Conservation (phyloP, 2,888 invertebrate species). For the Sinopyrophorus schimmeli region DNA sequence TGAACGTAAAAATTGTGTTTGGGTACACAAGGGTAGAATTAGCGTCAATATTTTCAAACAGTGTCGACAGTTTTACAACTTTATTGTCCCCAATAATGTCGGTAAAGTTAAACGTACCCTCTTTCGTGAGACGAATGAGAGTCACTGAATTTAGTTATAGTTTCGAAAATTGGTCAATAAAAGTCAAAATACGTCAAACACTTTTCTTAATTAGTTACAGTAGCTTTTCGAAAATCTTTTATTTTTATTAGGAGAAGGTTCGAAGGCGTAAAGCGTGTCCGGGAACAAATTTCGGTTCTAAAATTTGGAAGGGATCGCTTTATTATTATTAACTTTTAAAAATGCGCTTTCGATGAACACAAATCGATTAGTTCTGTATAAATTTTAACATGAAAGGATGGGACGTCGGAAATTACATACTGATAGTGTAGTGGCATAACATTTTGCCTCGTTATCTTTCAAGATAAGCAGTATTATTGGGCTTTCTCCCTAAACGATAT, state of each 20-base stretch:
- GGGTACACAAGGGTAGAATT: constrained; percentile 17
- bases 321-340: too few species aligned
- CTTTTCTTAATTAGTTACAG: constrained; percentile 37
- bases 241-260: background rate
- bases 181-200: constrained; percentile 39
- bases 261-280: background rate
- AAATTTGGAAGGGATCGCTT: too few species aligned
- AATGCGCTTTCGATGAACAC: too few species aligned
- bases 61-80: constrained; percentile 46
- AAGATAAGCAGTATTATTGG: constrained; percentile 25
- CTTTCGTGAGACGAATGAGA: constrained; percentile 29
- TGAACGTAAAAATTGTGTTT: background rate
- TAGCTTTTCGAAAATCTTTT: constrained; percentile 25
- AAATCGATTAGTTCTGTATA: too few species aligned
- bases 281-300: too few species aligned
- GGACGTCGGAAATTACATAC: too few species aligned
- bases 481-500: constrained; percentile 23
- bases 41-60: constrained; percentile 43
- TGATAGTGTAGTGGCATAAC: constrained; percentile 19
- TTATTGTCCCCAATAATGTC: constrained; percentile 40
- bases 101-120: constrained; percentile 33
- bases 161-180: constrained; percentile 40
- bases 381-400: too few species aligned
- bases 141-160: constrained; percentile 36
- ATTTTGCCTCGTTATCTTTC: constrained; percentile 24